phyloP scores from a whole-genome alignment of 1,140 invertebrate species.

The Schmidtea mediterranea region DNA sequence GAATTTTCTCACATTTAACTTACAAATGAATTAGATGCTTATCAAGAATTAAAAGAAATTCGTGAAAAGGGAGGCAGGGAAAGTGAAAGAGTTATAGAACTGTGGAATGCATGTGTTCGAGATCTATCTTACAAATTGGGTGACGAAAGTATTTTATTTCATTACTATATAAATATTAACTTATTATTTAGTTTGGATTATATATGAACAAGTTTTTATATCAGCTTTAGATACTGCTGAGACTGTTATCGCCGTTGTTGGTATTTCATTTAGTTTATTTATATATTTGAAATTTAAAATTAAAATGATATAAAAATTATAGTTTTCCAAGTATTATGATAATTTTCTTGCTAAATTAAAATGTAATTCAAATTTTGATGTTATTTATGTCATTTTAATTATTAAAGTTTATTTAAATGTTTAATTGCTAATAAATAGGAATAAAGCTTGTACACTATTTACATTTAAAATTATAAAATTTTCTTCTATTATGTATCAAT shows the following conservation, averaged over 20 bases:
- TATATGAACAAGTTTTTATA: conserved; percentile 6
- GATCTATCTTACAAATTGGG: background rate
- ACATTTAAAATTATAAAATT: too few species aligned
- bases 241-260: background rate
- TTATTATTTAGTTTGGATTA: background rate
- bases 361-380: too few species aligned
- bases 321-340: too few species aligned
- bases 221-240: conserved; percentile 2
- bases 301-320: too few species aligned
- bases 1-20: too few species aligned
- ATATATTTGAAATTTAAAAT: too few species aligned
- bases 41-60: background rate
- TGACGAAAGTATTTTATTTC: background rate
- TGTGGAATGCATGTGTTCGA: background rate
- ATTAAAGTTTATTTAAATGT: too few species aligned
- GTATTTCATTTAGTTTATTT: background rate
- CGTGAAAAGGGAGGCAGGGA: background rate
- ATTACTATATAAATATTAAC: background rate
- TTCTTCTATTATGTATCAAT: too few species aligned
- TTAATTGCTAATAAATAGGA: too few species aligned
- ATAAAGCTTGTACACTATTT: too few species aligned
- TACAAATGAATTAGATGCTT: background rate
- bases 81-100: background rate
- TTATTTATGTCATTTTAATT: too few species aligned
- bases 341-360: too few species aligned